Base-by-base conservation (phyloP, 2,113 vertebrate species). In the Caloenas nicobarica region DNA sequence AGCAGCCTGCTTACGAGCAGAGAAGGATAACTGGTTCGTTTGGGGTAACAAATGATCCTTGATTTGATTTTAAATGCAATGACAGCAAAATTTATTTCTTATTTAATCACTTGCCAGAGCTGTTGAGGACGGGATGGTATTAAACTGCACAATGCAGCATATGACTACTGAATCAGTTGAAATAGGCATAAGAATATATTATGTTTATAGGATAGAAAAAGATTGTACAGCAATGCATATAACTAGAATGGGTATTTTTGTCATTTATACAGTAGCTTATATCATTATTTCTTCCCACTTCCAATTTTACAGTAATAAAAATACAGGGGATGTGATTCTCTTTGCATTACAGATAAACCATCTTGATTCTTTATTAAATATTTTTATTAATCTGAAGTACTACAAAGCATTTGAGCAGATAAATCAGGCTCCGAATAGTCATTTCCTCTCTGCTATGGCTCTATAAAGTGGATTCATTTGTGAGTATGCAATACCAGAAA, bases 1-100 rank as follows among this genome's bases (percentile, higher is more conserved):
- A 93, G 97, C 97, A 91, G 97, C 96, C 97, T 95, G 9, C 97
- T 97, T 89, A 96, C 17, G 71, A 97, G 97, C 97, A 88, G 96
- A 89, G 95, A 95, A 92, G 97, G 97, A 93, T 96, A 96, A 88
- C 97, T 65, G 97, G 96, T 97, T 97, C 98, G 96, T 98, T 97
- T 97, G 96, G 97, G 97, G 96, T 97, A 98, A 97, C 97, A 98
- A 98, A 98, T 95, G 97, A 97, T 93, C 97, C 97, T 97, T 97
- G 98, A 98, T 98, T 98, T 98, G 97, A 97, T 98, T 98, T 98
- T 98, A 98, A 98, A 97, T 96, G 98, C 97, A 97, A 90, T 92
- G 97, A 98, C 98, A 97, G 98, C 97, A 97, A 46, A 95, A 97
- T 98, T 97, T 97, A 98, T 98, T 97, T 97, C 97, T 97, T 97